Percentiles rank a stretch among this genome's conserved stretches.
Conservation (phyloP, 2,797 vertebrate species). For the Xyrichtys novacula region DNA sequence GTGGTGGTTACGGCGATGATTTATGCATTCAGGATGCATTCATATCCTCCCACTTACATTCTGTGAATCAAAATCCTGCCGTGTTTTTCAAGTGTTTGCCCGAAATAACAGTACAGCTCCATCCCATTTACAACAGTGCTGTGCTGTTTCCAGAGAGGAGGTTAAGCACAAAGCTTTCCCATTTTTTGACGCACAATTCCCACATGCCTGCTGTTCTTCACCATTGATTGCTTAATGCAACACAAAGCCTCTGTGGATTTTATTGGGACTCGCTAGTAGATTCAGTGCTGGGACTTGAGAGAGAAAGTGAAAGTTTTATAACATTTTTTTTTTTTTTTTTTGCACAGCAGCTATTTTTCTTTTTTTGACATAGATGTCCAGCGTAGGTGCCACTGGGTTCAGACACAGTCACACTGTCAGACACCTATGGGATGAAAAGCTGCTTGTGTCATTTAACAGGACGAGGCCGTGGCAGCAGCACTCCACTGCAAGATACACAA, state of each 20-base stretch:
- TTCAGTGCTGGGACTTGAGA: constrained; percentile 16
- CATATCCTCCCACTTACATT: constrained; percentile 38
- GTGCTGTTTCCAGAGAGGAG: not conserved
- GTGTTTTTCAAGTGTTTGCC: constrained; percentile 11
- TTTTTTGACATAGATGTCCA: constrained; percentile 24
- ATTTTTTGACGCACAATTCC: constrained; percentile 26
- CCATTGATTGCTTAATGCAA: constrained; percentile 43
- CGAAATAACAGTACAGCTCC: constrained; percentile 18
- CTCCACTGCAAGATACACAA: constrained; percentile 4
- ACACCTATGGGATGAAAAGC: constrained; percentile 25
- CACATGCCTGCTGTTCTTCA: constrained; percentile 48
- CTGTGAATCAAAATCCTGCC: constrained; percentile 23
- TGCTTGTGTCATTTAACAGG: constrained; percentile 28
- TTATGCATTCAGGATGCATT: constrained; percentile 41
- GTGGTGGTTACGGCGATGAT: constrained; percentile 23
- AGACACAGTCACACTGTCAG: constrained; percentile 34
- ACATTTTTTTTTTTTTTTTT: constrained; percentile 6
- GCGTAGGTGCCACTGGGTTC: constrained; percentile 18
- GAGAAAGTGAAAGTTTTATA: too few species aligned
- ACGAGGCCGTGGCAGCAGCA: constrained; percentile 24
- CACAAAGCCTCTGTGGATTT: constrained; percentile 38
- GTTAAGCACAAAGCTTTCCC: not conserved
- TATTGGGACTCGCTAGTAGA: constrained; percentile 51
- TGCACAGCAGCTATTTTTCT: not conserved
- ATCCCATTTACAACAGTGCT: not conserved